phyloP scores from a whole-genome alignment of 2,797 vertebrate species.

The Poecilia velifera region DNA sequence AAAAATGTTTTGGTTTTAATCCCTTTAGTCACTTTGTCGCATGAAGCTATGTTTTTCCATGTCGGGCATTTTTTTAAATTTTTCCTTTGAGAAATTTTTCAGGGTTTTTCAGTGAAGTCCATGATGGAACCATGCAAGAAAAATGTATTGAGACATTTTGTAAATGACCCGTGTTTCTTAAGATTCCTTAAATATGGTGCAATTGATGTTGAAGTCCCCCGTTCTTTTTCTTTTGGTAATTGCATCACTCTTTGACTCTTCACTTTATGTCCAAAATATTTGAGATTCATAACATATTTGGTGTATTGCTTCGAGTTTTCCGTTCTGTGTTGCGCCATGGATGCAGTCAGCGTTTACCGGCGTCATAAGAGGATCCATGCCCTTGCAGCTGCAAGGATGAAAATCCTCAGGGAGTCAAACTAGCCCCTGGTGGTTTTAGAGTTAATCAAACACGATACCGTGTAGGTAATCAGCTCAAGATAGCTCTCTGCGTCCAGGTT shows the following conservation, averaged over 20 bases:
- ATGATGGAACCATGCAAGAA: background rate
- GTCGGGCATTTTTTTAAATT: background rate
- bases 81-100: background rate
- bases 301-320: background rate
- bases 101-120: background rate
- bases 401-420: background rate
- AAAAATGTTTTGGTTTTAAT: background rate
- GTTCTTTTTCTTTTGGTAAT: background rate
- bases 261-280: background rate
- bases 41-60: background rate
- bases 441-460: background rate
- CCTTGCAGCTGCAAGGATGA: background rate
- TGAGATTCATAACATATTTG: background rate
- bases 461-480: background rate
- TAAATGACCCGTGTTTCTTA: background rate
- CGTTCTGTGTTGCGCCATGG: background rate
- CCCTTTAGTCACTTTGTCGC: background rate
- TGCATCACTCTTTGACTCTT: background rate
- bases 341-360: background rate
- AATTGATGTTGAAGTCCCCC: background rate
- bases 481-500: background rate
- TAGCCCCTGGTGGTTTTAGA: background rate
- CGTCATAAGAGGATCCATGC: background rate
- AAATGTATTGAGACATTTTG: background rate
- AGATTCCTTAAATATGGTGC: background rate